Evolutionary conservation across 2,113 vertebrate genomes (phyloP).

Genomic region (Labrus mixtus): DNA sequence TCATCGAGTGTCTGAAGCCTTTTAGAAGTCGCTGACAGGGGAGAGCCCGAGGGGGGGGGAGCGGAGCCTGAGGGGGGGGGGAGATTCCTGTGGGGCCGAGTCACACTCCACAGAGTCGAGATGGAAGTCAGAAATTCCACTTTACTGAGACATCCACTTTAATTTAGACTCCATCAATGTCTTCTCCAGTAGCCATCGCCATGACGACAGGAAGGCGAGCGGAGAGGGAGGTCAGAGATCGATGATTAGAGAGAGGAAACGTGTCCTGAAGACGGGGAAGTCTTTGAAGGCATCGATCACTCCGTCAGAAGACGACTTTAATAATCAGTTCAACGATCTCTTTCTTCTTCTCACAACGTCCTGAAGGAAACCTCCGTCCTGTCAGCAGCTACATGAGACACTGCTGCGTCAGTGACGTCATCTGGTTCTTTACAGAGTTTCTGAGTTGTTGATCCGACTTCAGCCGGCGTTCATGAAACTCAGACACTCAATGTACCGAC

Average conservation of each 20-base stretch:
- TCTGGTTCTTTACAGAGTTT: too few relatives aligned
- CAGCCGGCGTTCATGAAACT: too few relatives aligned
- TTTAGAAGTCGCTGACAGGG: not conserved
- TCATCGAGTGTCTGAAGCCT: not conserved
- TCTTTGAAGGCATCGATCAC: not conserved
- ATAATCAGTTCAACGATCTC: too few relatives aligned
- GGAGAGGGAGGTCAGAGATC: slow-evolving; percentile 23
- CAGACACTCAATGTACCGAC: too few relatives aligned
- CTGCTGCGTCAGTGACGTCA: too few relatives aligned
- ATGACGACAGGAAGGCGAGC: not conserved
- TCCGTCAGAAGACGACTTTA: not conserved
- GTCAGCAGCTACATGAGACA: too few relatives aligned
- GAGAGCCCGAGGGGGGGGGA: not conserved
- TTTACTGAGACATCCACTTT: slow-evolving; percentile 49
- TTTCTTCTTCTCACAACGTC: too few relatives aligned
- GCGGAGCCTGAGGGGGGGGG: not conserved
- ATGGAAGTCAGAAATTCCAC: slow-evolving; percentile 32
- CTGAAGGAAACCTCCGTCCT: too few relatives aligned
- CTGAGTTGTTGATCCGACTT: too few relatives aligned
- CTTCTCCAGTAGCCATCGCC: slow-evolving; percentile 28
- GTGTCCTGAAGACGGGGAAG: not conserved
- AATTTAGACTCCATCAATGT: slow-evolving; percentile 49
- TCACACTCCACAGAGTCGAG: slow-evolving; percentile 6
- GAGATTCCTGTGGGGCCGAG: slow-evolving; percentile 2
- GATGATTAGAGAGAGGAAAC: slow-evolving; percentile 9